Conservation (phyloP, 2,888 invertebrate species). For the Stenichneumon culpator region DNA sequence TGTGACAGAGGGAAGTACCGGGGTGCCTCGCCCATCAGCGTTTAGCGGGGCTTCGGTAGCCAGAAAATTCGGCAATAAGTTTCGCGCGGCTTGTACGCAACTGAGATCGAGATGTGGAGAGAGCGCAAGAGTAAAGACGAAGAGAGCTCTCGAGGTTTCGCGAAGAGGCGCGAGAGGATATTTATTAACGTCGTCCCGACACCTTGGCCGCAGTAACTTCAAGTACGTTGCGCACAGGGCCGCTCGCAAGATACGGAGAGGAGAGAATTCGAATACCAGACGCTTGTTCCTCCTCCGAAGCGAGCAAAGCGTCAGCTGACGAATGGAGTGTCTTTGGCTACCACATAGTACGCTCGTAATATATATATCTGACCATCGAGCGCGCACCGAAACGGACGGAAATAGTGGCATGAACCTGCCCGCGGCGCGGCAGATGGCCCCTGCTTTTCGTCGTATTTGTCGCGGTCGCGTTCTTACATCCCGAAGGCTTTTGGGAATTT, state of each 20-base stretch:
- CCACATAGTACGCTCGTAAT: constrained; percentile 28
- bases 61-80: constrained; percentile 59
- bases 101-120: constrained; percentile 38
- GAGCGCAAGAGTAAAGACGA: constrained; percentile 41
- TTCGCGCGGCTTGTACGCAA: constrained; percentile 14
- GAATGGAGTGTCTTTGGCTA: constrained; percentile 72
- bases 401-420: constrained; percentile 72
- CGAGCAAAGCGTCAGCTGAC: constrained; percentile 77
- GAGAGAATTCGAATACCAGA: constrained; percentile 73
- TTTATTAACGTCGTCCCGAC: constrained; percentile 80
- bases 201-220: constrained; percentile 78
- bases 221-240: constrained; percentile 67
- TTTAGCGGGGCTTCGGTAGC: constrained; percentile 44
- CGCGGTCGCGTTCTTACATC: constrained; percentile 26
- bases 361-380: constrained; percentile 47
- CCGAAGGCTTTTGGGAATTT: neutral
- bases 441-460: constrained; percentile 34
- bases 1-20: constrained; percentile 19
- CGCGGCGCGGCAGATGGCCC: constrained; percentile 52
- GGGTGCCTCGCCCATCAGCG: constrained; percentile 19
- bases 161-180: constrained; percentile 71
- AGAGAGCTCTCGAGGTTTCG: constrained; percentile 37
- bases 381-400: constrained; percentile 73
- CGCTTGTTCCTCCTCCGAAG: constrained; percentile 73
- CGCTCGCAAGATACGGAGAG: constrained; percentile 41